Evolutionary conservation across 2,888 invertebrate genomes (phyloP), one percentile per base, ranked within the genome.

Genomic region (Tridacna crocea): DNA sequence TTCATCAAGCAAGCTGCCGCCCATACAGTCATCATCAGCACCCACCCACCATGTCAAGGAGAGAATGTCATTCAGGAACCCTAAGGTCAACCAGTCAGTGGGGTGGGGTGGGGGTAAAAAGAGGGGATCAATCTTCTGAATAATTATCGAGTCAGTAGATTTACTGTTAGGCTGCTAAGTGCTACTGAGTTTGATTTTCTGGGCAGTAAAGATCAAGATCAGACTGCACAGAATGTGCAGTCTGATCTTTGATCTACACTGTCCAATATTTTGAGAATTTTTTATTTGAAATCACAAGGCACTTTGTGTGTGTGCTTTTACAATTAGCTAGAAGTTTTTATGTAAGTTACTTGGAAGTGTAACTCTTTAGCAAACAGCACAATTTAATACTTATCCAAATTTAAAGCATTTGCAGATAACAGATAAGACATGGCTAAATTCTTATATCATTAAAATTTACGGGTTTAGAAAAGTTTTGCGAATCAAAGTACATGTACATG

Each of bases 91-190:
- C 47, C 88, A 77, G 68, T 88, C 89, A 70, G 86, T 88, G 0
- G 93, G 93, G 0, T 93, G 93, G 93, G 93, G 93, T 46, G 91
- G 92, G 11, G 93, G 93, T 0, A 89, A 89, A 76, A 92, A 92
- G 74, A 74, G 74, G 47, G 70, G 70, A 12, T 70, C 70, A 15
- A 48, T 70, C 12, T 24, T 61, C 6, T 61, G 36, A 58, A 58
- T 8, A 4, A 8, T 2, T 4, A 36, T 36, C 3, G 2, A 36
- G 36, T 36, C 8, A 4, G 36, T 36, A 36, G 36, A 36, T 36
- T 36, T 36, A 8, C 36, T 36, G 2, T 36, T 2, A 4, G 8
- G 36, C 36, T 36, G 2, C 8, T 2, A 4, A 36, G 36, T 4
- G 36, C 36, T 36, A 36, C 36, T 36, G 8, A 55, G 55, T 11